Base-by-base conservation (phyloP, 1,140 invertebrate genomes). In the Hylaeus anthracinus region DNA sequence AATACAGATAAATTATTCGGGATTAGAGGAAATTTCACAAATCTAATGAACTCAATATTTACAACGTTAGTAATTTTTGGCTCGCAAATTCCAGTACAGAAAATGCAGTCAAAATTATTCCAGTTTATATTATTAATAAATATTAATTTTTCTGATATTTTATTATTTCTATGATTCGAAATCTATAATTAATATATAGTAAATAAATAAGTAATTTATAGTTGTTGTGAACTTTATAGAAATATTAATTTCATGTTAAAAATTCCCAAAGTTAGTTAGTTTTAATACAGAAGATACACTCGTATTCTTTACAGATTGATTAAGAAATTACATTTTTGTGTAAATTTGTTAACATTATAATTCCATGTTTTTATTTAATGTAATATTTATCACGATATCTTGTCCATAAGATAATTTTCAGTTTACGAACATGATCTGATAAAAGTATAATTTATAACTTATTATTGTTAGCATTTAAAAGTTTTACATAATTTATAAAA, bases 181-280 rank as follows among this genome's bases (percentile, higher is more conserved):
- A 3, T 67, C 48, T 51, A 67, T 26, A 53, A 9, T 67, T 12
- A 53, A 26, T 1, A 3, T 15, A 10, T 64, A 55, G n/a, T 45
- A n/a, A 45, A 12, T 45, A n/a, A 45, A 12, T 56, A 72, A 79
- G 51, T 56, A 26, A 53, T 43, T 12, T 51, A 37, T 1, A 58
- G 2, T 48, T 56, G n/a, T 5, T 39, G 9, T 51, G 73, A 5
- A 45, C 9, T 39, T 72, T 65, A 79, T 37, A 51, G 15, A 37
- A 55, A 48, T 39, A 45, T 79, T 51, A 51, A 53, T 51, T 26
- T 77, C 41, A 70, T 51, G 10, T 69, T 77, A 73, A 65, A 73
- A 56, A 58, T 79, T 79, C 77, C 70, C 70, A 79, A 79, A 79
- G 77, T 79, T 79, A 70, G 37, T 70, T 51, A 79, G 70, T 73